Base-by-base conservation (phyloP, 92 coral and sea anemone species). In the Phenganax subtilis region DNA sequence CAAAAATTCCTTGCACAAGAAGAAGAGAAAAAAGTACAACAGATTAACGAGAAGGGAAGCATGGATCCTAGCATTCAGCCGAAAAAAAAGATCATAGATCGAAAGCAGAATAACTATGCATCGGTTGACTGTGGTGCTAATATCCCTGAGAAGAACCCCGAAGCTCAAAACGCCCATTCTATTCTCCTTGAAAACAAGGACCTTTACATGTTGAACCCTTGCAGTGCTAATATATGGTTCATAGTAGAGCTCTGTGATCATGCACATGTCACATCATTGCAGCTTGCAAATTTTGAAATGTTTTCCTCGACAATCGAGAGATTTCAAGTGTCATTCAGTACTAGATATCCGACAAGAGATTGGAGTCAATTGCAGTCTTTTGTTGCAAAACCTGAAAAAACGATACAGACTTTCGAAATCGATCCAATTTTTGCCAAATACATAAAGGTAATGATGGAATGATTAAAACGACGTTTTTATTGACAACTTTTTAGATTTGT, bases 71-170 rank as follows among this genome's bases (percentile, higher is more conserved):
- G 77, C 37, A 91, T 86, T 66, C 87, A 44, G 25, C 89, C 85
- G 60, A 80, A 87, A n/a, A 90, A 88, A 80, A 93, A 91, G 67
- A 60, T 76, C n/a, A 89, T 90, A 76, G 92, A 94, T 58, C 85
- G 97, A 51, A 94, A 94, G 75, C 96, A 94, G 71, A 94, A 88
- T 71, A 94, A 94, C 80, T 94, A 88, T 58, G 98, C 97, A 0
- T 90, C 98, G n/a, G 57, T 92, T 62, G 98, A 94, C 71, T 94
- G 98, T 76, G 98, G 98, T 59, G 98, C 98, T 10, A 94, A 94
- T 72, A 87, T 94, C 62, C 88, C 92, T 0, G 75, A 85, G 16
- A 84, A 87, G 72, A 94, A 94, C 79, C 86, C 81, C 0, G 98
- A 90, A 76, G 97, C 98, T 14, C 87, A 90, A 9, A 91, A 89